Evolutionary conservation across 2,797 vertebrate genomes (phyloP).

Genomic region (Parauchenoglanis ngamensis): DNA sequence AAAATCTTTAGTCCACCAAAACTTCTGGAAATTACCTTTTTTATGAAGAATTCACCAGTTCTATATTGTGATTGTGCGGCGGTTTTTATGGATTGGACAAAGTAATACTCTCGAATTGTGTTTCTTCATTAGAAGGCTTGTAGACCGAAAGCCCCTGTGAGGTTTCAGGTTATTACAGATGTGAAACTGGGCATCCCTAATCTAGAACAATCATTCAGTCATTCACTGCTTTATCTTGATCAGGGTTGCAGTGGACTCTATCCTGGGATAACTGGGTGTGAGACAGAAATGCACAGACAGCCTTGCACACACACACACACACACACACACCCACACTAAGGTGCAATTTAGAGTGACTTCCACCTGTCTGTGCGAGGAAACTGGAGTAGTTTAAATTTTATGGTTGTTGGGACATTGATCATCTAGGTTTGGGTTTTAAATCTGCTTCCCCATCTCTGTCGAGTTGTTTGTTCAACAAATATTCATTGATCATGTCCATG

Average conservation of each 20-base stretch:
- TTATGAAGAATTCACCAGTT: neutral
- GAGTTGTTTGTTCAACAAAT: slow-evolving; percentile 18
- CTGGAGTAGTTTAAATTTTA: neutral
- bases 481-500: neutral
- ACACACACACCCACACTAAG: too few relatives aligned
- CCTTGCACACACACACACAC: too few relatives aligned
- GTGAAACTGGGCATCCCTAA: neutral
- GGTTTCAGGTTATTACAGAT: neutral
- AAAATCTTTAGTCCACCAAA: neutral
- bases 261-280: neutral
- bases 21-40: neutral
- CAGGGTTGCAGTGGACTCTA: neutral
- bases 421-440: neutral
- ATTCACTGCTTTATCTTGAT: neutral
- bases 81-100: neutral
- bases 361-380: neutral
- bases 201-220: neutral
- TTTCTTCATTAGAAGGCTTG: neutral
- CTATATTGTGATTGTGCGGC: neutral
- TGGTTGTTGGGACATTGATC: neutral
- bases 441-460: neutral
- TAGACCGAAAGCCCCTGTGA: neutral
- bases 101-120: neutral
- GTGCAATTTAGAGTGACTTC: neutral
- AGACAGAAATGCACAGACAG: neutral